phyloP scores from a whole-genome alignment of 2,113 vertebrate genomes.

The Eulacestoma nigropectus region DNA sequence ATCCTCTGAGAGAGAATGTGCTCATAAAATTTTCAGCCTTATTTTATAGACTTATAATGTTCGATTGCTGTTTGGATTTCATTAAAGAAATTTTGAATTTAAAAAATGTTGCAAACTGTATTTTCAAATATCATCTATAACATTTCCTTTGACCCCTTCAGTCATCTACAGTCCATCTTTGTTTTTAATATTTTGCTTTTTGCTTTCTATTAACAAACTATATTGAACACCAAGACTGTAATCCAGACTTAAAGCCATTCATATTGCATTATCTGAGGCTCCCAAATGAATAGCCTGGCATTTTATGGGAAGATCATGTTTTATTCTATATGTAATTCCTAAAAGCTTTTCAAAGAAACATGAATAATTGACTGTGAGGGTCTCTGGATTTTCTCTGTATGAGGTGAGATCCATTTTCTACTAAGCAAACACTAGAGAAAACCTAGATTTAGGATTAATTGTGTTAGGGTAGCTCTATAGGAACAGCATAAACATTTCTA shows the following conservation, averaged over 20 bases:
- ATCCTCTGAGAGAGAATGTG: background rate
- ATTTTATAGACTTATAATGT: background rate
- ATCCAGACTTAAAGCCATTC: conserved; percentile 42
- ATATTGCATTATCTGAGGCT: conserved; percentile 68
- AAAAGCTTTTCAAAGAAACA: conserved; percentile 68
- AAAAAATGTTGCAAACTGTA: background rate
- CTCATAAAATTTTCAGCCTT: conserved; percentile 48
- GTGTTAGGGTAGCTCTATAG: background rate
- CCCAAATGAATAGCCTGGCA: conserved; percentile 63
- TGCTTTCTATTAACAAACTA: background rate
- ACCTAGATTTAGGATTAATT: conserved; percentile 9
- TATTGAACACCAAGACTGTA: conserved; percentile 39
- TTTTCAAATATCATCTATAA: background rate
- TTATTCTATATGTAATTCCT: conserved; percentile 71
- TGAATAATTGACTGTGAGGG: conserved; percentile 67
- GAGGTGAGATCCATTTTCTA: conserved; percentile 47
- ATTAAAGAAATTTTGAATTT: background rate
- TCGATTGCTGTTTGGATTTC: background rate
- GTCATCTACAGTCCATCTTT: background rate
- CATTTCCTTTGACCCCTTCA: background rate
- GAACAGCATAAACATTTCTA: background rate
- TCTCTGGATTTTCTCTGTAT: conserved; percentile 60
- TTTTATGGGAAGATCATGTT: conserved; percentile 70
- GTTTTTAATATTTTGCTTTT: background rate
- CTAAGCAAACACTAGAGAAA: conserved; percentile 5